phyloP scores from a whole-genome alignment of 1,140 invertebrate genomes.

The Parapsyche elsis region DNA sequence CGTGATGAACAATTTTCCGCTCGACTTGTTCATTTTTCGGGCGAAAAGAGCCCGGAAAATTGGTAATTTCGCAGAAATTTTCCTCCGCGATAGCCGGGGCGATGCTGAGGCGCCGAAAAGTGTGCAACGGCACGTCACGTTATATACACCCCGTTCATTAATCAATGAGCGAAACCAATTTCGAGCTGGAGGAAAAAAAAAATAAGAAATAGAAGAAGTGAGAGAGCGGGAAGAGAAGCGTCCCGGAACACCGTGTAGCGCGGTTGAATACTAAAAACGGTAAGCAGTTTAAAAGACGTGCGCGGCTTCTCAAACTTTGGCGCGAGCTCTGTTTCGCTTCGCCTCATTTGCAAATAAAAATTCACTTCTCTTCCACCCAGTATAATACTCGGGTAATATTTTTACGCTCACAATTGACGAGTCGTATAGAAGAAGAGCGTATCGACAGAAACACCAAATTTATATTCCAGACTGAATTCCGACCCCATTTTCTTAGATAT shows the following conservation, averaged over 20 bases:
- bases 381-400: no score
- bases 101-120: neutral
- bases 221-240: neutral
- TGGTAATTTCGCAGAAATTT: slow-evolving; percentile 26
- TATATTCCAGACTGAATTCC: no score
- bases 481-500: no score
- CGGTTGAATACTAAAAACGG: neutral
- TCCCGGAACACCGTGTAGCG: neutral
- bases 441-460: no score
- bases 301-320: neutral
- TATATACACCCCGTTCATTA: slow-evolving; percentile 30
- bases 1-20: slow-evolving; percentile 27
- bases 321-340: no score
- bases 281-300: neutral
- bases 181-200: neutral
- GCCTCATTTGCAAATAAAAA: no score
- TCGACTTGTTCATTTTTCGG: slow-evolving; percentile 33
- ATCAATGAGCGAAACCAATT: slow-evolving; percentile 32
- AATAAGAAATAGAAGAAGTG: neutral
- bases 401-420: no score
- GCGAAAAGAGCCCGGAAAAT: slow-evolving; percentile 27
- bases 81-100: neutral
- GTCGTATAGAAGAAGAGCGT: no score
- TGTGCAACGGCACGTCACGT: slow-evolving; percentile 8
- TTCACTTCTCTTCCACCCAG: no score